A percentile compares a stretch with the other conserved stretches of the same genome.
These are phyloP conservation scores for Pasiphila rectangulata DNA, from an alignment of 2,888 invertebrate species.

Conservation along the genomic window DNA sequence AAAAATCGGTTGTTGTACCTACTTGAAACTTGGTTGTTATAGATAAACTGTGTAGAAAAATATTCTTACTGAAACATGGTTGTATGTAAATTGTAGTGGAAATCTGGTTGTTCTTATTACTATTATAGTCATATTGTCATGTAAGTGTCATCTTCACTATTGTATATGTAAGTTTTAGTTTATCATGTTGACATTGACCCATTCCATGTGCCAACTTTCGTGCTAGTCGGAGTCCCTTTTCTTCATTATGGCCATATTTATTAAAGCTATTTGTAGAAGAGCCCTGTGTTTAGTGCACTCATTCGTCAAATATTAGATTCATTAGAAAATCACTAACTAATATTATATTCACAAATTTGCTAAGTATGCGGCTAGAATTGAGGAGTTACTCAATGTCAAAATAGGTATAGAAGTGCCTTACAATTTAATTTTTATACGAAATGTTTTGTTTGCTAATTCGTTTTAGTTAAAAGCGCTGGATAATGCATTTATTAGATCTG, in stretches of 20 bases:
- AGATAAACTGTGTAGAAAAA: conserved; percentile 13
- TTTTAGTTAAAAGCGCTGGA: conserved; percentile 60
- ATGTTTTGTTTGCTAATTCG: conserved; percentile 54
- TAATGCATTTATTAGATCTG: conserved; percentile 71
- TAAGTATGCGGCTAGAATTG: conserved; percentile 37
- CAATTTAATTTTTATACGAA: conserved; percentile 69
- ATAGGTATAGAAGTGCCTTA: conserved; percentile 78
- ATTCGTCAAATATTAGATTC: conserved; percentile 36
- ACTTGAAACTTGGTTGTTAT: conserved; percentile 23
- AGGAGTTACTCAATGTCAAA: conserved; percentile 60
- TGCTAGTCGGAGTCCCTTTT: conserved; percentile 70
- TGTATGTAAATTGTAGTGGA: conserved; percentile 33
- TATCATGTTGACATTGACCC: conserved; percentile 58
- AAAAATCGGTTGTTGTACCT: conserved; percentile 20
- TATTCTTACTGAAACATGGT: conserved; percentile 19
- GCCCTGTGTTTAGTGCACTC: conserved; percentile 44
- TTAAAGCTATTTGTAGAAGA: conserved; percentile 41
- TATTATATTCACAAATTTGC: conserved; percentile 50
- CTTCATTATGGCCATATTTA: conserved; percentile 50
- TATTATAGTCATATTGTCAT: conserved; percentile 19
- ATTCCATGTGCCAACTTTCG: conserved; percentile 69
- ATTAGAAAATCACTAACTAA: conserved; percentile 47
- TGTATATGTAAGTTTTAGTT: conserved; percentile 43
- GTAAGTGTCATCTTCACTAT: conserved; percentile 34
- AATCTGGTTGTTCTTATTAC: conserved; percentile 20